Percentiles rank a stretch among this genome's conserved stretches.
Conservation (phyloP, 2,113 vertebrate species). For the Poeciliopsis prolifica region DNA sequence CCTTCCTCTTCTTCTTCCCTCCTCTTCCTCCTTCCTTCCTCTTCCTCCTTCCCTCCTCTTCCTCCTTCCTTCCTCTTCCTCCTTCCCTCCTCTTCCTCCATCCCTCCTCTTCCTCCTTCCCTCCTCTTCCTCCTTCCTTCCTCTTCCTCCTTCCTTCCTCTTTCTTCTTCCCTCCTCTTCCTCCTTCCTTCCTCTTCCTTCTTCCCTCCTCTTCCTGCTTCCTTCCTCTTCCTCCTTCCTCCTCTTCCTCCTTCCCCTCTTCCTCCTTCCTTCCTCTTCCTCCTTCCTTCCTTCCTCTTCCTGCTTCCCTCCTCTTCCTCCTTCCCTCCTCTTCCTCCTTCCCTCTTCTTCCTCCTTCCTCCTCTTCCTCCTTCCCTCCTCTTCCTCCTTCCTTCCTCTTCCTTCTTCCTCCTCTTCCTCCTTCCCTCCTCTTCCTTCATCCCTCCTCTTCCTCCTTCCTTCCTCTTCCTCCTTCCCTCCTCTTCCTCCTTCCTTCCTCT, state of each 20-base stretch:
- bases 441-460: too few relatives aligned
- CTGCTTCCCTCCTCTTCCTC: neutral
- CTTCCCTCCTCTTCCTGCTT: constrained; percentile 42
- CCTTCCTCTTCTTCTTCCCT: constrained; percentile 4
- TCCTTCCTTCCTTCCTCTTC: neutral
- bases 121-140: too few relatives aligned
- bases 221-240: constrained; percentile 7
- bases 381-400: too few relatives aligned
- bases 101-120: too few relatives aligned
- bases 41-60: neutral
- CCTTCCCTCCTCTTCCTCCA: too few relatives aligned
- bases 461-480: too few relatives aligned
- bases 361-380: neutral
- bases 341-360: constrained; percentile 2
- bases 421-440: too few relatives aligned
- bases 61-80: too few relatives aligned
- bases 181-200: neutral
- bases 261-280: neutral
- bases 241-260: neutral
- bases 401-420: too few relatives aligned
- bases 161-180: constrained; percentile 20
- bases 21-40: neutral
- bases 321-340: constrained; percentile 1
- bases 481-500: constrained; percentile 20
- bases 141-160: too few relatives aligned